A percentile compares a stretch with the other conserved stretches of the same genome.
Conservation (phyloP, 2,797 vertebrate genomes). For the Odontamblyopus lacepedii region DNA sequence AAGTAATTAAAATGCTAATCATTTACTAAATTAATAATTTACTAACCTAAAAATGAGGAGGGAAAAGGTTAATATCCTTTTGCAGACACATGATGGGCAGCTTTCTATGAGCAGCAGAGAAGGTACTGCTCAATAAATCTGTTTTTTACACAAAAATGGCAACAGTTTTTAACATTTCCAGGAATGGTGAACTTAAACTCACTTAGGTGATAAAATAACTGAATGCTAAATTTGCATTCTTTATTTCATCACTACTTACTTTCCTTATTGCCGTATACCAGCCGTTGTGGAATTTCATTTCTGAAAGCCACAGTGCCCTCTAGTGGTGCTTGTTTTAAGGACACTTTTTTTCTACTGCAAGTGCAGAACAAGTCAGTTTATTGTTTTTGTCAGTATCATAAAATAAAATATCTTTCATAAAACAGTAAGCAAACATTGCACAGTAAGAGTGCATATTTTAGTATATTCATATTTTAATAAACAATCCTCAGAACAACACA, state of each 20-base stretch:
- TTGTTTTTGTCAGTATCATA: background rate
- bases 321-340: background rate
- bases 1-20: too few relatives aligned
- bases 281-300: background rate
- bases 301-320: conserved; percentile 11
- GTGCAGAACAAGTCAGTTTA: background rate
- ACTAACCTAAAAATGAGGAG: too few relatives aligned
- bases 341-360: background rate
- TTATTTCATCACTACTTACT: too few relatives aligned
- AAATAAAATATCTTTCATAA: background rate
- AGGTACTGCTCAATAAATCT: too few relatives aligned
- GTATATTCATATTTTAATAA: background rate
- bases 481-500: background rate
- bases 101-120: background rate
- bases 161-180: too few relatives aligned
- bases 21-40: too few relatives aligned
- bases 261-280: background rate
- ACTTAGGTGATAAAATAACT: background rate
- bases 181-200: background rate
- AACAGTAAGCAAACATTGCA: background rate
- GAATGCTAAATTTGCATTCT: background rate
- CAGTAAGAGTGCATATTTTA: background rate
- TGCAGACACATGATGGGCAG: too few relatives aligned
- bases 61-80: too few relatives aligned
- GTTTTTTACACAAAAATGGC: too few relatives aligned